phyloP scores from a whole-genome alignment of 2,888 invertebrate species.

The Tetranychus truncatus region DNA sequence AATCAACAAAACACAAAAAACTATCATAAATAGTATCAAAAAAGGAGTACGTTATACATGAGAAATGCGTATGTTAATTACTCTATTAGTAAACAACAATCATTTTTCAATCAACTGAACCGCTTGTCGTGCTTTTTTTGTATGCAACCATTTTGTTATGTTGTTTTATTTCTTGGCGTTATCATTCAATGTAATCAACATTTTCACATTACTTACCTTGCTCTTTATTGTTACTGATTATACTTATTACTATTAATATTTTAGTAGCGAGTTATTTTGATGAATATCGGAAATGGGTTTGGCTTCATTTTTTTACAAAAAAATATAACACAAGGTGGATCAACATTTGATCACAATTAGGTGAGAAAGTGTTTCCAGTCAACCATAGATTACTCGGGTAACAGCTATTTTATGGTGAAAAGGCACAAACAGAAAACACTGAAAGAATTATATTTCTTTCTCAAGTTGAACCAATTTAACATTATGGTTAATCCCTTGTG shows the following conservation, averaged over 20 bases:
- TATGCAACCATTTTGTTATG: no score
- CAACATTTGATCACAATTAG: neutral
- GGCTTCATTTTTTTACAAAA: neutral
- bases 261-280: neutral
- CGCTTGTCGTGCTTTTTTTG: no score
- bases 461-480: neutral
- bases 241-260: no score
- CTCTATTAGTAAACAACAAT: no score
- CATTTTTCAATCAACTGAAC: no score
- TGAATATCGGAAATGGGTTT: neutral
- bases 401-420: no score
- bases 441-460: neutral
- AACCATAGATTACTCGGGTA: neutral
- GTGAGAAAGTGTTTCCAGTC: slow-evolving; percentile 1
- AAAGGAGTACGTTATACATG: no score
- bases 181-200: neutral
- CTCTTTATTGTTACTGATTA: neutral
- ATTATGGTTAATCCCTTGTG: neutral
- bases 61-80: no score
- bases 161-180: no score
- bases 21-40: no score
- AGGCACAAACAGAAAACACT: neutral
- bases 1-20: no score
- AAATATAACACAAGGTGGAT: neutral
- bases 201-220: neutral